Conservation (phyloP, 2,113 vertebrate genomes). For the Nothocercus nigrocapillus region DNA sequence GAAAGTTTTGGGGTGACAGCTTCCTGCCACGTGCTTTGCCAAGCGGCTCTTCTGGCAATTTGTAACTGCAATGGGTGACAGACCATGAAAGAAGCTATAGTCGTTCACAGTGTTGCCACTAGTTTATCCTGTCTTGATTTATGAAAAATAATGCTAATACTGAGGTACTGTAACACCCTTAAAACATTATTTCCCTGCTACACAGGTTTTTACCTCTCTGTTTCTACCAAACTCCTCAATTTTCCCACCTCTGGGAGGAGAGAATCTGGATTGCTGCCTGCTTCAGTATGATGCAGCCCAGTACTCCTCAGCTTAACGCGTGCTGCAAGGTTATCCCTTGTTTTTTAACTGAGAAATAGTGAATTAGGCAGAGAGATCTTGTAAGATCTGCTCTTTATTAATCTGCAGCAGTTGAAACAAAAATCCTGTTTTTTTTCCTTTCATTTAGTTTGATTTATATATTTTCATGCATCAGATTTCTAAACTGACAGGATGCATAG, state of each 20-base stretch:
- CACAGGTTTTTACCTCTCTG: accelerated
- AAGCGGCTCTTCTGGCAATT: neutral
- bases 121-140: neutral
- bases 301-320: neutral
- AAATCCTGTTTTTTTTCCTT: neutral
- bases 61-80: neutral
- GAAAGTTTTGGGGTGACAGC: neutral
- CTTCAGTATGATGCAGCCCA: neutral
- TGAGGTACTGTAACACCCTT: neutral
- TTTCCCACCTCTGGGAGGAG: neutral
- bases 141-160: neutral
- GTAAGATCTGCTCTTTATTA: neutral
- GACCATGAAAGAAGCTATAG: neutral
- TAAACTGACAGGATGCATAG: neutral
- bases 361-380: neutral
- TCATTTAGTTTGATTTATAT: neutral
- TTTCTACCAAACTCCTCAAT: neutral
- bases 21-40: accelerated
- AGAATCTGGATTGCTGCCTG: neutral
- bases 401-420: neutral
- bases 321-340: neutral
- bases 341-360: neutral
- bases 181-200: neutral
- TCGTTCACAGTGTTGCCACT: accelerated
- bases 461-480: neutral